Conservation (phyloP, 2,113 vertebrate species). For the Typhlomys cinereus region DNA sequence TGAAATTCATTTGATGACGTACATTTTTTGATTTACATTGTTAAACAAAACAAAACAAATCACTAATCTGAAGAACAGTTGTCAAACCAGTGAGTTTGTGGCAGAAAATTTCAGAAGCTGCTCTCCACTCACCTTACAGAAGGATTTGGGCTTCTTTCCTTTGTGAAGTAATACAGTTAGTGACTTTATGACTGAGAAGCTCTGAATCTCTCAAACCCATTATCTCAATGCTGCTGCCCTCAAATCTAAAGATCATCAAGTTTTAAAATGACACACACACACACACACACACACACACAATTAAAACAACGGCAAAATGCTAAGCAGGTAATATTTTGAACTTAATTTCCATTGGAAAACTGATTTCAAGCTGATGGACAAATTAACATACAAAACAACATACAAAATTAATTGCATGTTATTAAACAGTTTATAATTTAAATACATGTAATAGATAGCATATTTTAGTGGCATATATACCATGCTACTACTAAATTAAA, state of each 20-base stretch:
- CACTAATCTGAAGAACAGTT: slow-evolving; percentile 28
- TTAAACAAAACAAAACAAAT: slow-evolving; percentile 52
- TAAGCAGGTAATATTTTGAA: slow-evolving; percentile 10
- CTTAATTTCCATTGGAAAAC: not conserved
- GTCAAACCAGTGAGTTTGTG: not conserved
- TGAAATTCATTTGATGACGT: too few species aligned
- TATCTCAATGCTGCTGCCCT: not conserved
- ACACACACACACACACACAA: too few species aligned
- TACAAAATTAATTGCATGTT: not conserved
- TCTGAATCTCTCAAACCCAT: not conserved
- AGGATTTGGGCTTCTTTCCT: not conserved
- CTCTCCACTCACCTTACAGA: not conserved
- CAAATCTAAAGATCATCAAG: too few species aligned
- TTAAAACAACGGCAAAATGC: too few species aligned
- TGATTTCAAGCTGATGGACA: not conserved
- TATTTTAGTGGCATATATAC: not conserved
- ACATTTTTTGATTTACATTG: slow-evolving; percentile 50
- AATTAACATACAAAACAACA: not conserved
- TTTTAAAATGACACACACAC: too few species aligned
- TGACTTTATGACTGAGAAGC: not conserved
- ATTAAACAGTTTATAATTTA: not conserved
- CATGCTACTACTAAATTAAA: slow-evolving; percentile 12
- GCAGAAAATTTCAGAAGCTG: not conserved
- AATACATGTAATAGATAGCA: not conserved
- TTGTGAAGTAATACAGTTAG: not conserved